Evolutionary conservation across 2,888 invertebrate genomes (phyloP), one percentile per base, ranked within the genome.

Genomic region (Pogonocherus hispidulus): DNA sequence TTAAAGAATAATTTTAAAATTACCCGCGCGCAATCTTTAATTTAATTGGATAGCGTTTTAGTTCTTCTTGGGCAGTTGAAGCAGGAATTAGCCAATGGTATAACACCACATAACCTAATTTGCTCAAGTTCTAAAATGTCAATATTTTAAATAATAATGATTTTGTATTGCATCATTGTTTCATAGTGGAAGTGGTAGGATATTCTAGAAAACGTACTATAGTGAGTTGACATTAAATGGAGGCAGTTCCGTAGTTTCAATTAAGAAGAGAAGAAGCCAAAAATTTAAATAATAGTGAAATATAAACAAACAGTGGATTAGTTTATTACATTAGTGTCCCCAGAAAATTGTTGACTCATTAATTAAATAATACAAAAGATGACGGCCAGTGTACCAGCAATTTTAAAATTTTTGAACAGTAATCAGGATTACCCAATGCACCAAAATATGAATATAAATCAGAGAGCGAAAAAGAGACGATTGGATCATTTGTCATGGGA

Each of bases 401-500:
- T 84, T 75, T 79, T 84, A 70, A 84, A 82, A 73, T 82, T 79
- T 76, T 76, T 84, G 66, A 78, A 78, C 56, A 77, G 74, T 46
- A 78, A 76, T 60, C 76, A 76, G 65, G 74, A 76, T 51, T 77
- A 77, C 32, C 47, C 74, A 20, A 72, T 76, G 59, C 77, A 81
- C 55, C 78, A 82, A 66, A 78, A 82, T 72, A 68, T 69, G 11
- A 79, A 80, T 49, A 66, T 72, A 35, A 75, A 78, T 6, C 66
- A 72, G 3, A 77, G 86, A 67, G 87, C 89, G 1, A 90, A 91
- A 74, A 95, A 95, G 83, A 88, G 95, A 65, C 88, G 94, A 62
- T 86, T 95, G 79, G 95, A 95, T 83, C 95, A 96, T 83, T 86
- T 95, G 47, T 88, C 93, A 67, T 93, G 93, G 91, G 95, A 95